Conservation (phyloP, 2,113 vertebrate genomes). For the Serinus canaria region DNA sequence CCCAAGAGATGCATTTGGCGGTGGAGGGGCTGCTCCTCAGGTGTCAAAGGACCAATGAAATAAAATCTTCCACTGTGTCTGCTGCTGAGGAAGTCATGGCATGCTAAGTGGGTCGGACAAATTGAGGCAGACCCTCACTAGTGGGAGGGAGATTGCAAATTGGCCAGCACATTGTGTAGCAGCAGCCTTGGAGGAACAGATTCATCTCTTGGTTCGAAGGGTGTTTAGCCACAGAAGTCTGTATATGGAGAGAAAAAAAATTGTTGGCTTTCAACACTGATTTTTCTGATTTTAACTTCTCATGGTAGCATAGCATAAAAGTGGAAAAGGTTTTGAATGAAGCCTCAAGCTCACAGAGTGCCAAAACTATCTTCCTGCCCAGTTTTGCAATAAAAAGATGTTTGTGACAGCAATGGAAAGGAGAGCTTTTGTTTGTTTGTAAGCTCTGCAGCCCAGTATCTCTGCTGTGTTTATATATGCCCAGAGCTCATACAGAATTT, state of each 20-base stretch:
- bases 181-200: not conserved
- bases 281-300: not conserved
- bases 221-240: not conserved
- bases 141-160: not conserved
- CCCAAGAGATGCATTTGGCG: fast-evolving
- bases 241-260: not conserved
- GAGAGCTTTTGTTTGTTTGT: not conserved
- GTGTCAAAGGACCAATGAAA: not conserved
- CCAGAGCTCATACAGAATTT: not conserved
- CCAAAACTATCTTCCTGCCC: not conserved
- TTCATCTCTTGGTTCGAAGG: not conserved
- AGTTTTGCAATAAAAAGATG: not conserved
- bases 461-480: not conserved
- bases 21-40: not conserved
- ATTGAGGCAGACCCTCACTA: not conserved
- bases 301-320: not conserved
- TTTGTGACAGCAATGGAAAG: not conserved
- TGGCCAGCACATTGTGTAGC: not conserved
- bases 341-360: not conserved
- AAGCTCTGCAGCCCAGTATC: not conserved
- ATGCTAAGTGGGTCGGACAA: not conserved
- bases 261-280: not conserved
- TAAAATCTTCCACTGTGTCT: not conserved
- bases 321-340: not conserved
- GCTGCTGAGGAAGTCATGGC: not conserved